A percentile compares a stretch with the other conserved stretches of the same genome.
These are phyloP conservation scores for Epicampocera succincta DNA, from an alignment of 2,888 invertebrate species.

Conservation along the genomic window DNA sequence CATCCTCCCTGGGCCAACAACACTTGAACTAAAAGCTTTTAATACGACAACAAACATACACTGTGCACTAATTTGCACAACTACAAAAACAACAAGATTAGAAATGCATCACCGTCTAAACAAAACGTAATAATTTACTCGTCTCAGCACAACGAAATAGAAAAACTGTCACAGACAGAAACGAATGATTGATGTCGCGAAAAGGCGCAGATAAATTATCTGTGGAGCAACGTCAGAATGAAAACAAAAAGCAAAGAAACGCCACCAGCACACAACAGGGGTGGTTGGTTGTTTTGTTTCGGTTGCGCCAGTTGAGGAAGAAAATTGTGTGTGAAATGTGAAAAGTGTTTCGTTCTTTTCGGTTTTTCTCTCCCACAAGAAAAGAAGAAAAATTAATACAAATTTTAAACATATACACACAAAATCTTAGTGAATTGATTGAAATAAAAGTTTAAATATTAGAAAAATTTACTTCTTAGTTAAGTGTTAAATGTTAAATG, in stretches of 20 bases:
- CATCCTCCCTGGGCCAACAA: no score
- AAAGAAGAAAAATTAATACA: constrained; percentile 26
- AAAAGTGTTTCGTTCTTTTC: constrained; percentile 39
- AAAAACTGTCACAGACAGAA: constrained; percentile 19
- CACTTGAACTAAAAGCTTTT: no score
- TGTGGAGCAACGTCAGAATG: constrained; percentile 10
- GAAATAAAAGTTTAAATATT: constrained; percentile 30
- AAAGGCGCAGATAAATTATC: constrained; percentile 47
- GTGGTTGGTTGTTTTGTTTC: constrained; percentile 44
- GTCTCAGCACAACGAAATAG: neutral
- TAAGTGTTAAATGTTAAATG: constrained; percentile 42
- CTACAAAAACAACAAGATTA: constrained; percentile 9
- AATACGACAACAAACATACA: no score
- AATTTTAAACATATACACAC: constrained; percentile 28
- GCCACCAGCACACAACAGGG: constrained; percentile 38
- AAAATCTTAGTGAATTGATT: constrained; percentile 25
- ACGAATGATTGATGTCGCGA: constrained; percentile 11
- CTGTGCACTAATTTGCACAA: neutral
- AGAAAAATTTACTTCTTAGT: constrained; percentile 14
- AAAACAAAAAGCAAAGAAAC: constrained; percentile 27
- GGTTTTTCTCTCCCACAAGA: constrained; percentile 30
- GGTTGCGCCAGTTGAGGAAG: constrained; percentile 24
- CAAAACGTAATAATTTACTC: neutral
- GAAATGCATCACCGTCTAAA: neutral
- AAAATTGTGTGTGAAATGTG: constrained; percentile 51